Conservation (phyloP, 2,797 vertebrate genomes). For the Oceanodroma leucorhoa region DNA sequence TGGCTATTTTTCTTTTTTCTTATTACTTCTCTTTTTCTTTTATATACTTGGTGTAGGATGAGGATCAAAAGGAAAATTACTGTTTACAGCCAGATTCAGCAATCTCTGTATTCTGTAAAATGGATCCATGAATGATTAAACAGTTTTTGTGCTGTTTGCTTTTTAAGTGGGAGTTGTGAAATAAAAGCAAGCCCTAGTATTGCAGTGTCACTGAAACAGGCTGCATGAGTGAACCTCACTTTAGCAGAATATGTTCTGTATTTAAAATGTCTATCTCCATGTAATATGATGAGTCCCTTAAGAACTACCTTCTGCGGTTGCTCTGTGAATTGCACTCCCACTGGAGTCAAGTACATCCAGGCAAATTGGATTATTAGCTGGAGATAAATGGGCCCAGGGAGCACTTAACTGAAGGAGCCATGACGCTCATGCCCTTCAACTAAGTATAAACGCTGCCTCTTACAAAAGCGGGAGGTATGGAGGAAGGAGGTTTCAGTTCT, state of each 20-base stretch:
- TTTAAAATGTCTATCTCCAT: neutral
- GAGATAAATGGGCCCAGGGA: conserved; percentile 39
- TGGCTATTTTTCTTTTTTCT: neutral
- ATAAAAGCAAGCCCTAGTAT: neutral
- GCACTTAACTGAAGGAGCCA: conserved; percentile 1
- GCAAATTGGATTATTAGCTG: conserved; percentile 37
- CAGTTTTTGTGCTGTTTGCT: neutral
- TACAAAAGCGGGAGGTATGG: neutral
- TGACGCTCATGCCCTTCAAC: neutral
- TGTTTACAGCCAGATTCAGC: neutral
- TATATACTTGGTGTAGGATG: neutral
- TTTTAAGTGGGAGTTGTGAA: neutral
- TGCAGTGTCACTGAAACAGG: neutral
- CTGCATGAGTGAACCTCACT: neutral
- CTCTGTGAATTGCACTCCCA: conserved; percentile 11
- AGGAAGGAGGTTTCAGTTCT: neutral
- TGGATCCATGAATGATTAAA: conserved; percentile 8
- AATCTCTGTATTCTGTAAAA: neutral
- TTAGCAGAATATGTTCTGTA: neutral
- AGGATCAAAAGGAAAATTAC: neutral
- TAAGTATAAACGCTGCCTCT: neutral
- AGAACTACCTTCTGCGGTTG: neutral
- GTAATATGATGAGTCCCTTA: conserved; percentile 46
- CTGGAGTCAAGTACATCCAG: neutral
- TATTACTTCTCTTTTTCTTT: neutral